These are phyloP conservation scores for Sesia apiformis DNA, from an alignment of 2,888 invertebrate species.

Conservation along the genomic window DNA sequence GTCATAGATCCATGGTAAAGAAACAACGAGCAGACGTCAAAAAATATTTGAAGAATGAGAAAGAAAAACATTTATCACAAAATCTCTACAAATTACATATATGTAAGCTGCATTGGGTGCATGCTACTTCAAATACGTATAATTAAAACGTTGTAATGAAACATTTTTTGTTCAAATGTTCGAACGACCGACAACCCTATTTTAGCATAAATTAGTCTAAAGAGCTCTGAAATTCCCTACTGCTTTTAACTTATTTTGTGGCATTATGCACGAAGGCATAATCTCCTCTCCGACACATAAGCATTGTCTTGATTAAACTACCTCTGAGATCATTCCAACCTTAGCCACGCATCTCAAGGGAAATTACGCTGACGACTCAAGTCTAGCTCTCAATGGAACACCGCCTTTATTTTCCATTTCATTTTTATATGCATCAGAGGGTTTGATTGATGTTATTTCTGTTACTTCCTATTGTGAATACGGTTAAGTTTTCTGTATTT, in stretches of 20 bases:
- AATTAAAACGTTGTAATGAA: too few species aligned
- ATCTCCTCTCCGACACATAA: constrained; percentile 18
- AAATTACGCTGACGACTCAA: constrained; percentile 20
- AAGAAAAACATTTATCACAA: too few species aligned
- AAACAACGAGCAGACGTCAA: too few species aligned
- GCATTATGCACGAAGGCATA: constrained; percentile 12
- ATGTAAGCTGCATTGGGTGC: too few species aligned
- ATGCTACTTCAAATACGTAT: too few species aligned
- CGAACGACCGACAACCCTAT: too few species aligned
- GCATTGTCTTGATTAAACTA: constrained; percentile 26
- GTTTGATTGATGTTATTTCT: neutral
- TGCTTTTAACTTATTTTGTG: neutral
- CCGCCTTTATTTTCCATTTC: neutral
- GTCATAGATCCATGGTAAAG: too few species aligned
- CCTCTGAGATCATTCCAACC: constrained; percentile 14
- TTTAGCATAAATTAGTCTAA: too few species aligned
- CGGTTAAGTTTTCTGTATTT: neutral
- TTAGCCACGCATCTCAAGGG: constrained; percentile 18
- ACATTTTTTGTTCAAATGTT: too few species aligned
- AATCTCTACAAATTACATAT: too few species aligned
- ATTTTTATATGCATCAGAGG: neutral
- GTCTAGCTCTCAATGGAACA: constrained; percentile 5
- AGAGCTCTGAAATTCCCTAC: too few species aligned
- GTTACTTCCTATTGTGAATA: neutral
- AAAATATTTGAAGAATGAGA: too few species aligned